Conservation (phyloP, 2,888 invertebrate species). For the Julus scandinavius region DNA sequence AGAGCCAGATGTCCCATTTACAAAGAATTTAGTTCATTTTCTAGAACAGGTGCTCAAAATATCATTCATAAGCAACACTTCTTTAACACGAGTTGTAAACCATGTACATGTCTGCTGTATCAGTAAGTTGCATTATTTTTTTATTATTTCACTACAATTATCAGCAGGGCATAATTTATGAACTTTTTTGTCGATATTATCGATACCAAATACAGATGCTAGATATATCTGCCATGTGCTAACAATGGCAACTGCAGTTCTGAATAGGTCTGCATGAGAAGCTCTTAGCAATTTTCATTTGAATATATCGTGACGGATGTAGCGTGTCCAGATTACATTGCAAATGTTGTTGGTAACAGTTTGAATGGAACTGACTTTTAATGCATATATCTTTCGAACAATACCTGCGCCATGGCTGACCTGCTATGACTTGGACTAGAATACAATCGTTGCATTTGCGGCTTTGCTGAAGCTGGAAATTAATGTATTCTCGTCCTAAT, state of each 20-base stretch:
- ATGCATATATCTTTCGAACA: slow-evolving; percentile 33
- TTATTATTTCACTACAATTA: no score
- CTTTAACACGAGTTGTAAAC: no score
- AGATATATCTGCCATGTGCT: neutral
- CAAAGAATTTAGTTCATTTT: no score
- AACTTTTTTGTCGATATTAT: no score
- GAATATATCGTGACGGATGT: slow-evolving; percentile 20
- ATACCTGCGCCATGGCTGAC: neutral
- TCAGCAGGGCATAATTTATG: no score
- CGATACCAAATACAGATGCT: no score
- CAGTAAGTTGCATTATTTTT: no score
- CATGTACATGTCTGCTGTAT: no score
- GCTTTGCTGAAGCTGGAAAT: neutral
- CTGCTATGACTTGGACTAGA: neutral
- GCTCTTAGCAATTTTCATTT: neutral
- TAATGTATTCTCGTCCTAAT: slow-evolving; percentile 1
- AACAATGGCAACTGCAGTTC: neutral
- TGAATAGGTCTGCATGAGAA: neutral
- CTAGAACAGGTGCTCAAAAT: no score
- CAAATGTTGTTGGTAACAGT: neutral
- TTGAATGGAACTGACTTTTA: slow-evolving; percentile 19
- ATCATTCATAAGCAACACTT: no score
- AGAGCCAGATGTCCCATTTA: no score
- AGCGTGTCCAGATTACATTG: neutral
- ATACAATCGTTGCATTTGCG: neutral